Conservation (phyloP, 2,113 vertebrate species). For the Centropus bengalensis region DNA sequence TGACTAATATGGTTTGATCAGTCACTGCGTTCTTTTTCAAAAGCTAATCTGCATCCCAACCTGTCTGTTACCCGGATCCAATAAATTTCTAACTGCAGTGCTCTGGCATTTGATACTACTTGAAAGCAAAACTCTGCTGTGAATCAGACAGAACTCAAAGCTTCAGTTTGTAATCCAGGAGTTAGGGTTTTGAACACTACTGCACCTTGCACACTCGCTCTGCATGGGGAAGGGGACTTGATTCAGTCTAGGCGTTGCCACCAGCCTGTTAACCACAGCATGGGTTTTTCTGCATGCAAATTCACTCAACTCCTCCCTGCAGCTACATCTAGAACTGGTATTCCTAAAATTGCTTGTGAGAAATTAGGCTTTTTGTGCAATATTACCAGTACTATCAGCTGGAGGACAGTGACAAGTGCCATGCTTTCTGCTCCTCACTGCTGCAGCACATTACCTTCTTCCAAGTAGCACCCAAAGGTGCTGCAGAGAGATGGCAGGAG, state of each 20-base stretch:
- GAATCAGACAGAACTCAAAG: background rate
- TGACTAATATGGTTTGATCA: background rate
- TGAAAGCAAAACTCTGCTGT: background rate
- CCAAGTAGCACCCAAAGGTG: background rate
- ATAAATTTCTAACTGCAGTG: background rate
- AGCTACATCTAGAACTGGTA: background rate
- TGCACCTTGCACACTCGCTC: background rate
- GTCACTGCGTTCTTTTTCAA: background rate
- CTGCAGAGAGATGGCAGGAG: background rate
- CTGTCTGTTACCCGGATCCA: background rate
- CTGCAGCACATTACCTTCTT: background rate
- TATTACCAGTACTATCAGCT: background rate
- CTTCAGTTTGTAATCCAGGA: background rate
- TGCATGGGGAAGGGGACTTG: accelerated
- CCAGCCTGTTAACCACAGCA: background rate
- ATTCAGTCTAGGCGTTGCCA: background rate
- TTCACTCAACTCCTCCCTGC: background rate
- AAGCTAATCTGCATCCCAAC: background rate
- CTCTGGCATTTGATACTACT: accelerated
- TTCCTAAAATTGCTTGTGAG: background rate
- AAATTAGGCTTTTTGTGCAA: background rate
- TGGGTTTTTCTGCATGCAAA: background rate
- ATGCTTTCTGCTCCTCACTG: background rate
- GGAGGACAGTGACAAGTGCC: background rate
- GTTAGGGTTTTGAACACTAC: background rate